phyloP scores from a whole-genome alignment of 2,113 vertebrate genomes.

The Mionectes macconnelli region DNA sequence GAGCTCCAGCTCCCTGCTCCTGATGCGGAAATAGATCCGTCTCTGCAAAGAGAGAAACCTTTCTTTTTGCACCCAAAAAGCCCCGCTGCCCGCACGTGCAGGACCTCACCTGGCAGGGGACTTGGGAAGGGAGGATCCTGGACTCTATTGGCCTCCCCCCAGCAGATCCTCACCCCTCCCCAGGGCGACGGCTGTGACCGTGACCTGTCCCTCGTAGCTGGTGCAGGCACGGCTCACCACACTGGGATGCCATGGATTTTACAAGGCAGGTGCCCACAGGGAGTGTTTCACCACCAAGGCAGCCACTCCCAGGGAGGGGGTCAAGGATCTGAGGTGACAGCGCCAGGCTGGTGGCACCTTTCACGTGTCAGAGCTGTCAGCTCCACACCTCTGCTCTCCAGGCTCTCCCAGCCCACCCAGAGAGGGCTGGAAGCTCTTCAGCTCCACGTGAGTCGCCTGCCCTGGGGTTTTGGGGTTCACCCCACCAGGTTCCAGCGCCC shows the following conservation, averaged over 20 bases:
- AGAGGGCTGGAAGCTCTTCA: background rate
- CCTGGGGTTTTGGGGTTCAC: background rate
- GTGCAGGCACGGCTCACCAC: accelerated
- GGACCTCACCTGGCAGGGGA: accelerated
- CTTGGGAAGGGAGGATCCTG: background rate
- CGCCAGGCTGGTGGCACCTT: background rate
- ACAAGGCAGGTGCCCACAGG: background rate
- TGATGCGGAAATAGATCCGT: constrained; percentile 82
- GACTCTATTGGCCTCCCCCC: background rate
- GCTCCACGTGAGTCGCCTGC: accelerated
- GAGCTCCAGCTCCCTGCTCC: constrained; percentile 77
- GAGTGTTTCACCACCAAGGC: background rate
- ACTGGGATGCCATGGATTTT: background rate
- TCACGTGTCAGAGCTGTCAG: background rate
- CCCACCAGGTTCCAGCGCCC: accelerated
- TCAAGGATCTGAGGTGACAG: background rate
- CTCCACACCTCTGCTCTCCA: background rate
- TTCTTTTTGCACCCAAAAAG: background rate
- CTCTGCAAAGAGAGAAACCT: constrained; percentile 72
- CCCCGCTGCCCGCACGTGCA: background rate
- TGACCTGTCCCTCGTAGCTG: background rate
- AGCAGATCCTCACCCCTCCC: background rate
- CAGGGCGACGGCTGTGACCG: background rate
- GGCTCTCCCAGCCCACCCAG: background rate
- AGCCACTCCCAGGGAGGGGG: background rate